These are phyloP conservation scores for Discoglossus pictus DNA, from an alignment of 2,797 vertebrate genomes.

Conservation along the genomic window DNA sequence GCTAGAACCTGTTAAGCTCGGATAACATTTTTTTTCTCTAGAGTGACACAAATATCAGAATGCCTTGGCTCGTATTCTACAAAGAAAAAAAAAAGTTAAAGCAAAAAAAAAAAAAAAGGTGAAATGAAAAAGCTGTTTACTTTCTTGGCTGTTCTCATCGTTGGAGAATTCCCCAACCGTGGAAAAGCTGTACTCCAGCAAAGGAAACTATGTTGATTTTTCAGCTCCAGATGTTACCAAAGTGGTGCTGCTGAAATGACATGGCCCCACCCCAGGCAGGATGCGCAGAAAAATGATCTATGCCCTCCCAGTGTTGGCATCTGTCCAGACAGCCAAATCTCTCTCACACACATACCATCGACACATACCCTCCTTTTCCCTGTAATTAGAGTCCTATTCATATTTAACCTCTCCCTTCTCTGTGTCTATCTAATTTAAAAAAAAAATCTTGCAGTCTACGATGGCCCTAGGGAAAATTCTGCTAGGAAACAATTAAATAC, in stretches of 20 bases:
- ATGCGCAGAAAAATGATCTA: constrained; percentile 24
- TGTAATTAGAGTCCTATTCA: neutral
- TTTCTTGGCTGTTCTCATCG: constrained; percentile 57
- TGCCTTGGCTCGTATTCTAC: constrained; percentile 49
- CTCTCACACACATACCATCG: constrained; percentile 13
- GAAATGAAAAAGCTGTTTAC: constrained; percentile 53
- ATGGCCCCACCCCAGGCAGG: constrained; percentile 34
- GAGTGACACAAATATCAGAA: constrained; percentile 52
- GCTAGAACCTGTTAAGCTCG: constrained; percentile 42
- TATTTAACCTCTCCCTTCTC: constrained; percentile 34
- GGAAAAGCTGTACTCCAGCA: constrained; percentile 51
- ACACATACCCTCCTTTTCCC: constrained; percentile 6
- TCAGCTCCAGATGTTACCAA: constrained; percentile 61
- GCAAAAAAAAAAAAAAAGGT: constrained; percentile 31
- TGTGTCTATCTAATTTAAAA: neutral
- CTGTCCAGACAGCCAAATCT: constrained; percentile 11
- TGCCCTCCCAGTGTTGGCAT: constrained; percentile 28
- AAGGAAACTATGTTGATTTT: constrained; percentile 57
- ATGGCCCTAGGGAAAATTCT: neutral
- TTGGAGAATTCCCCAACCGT: constrained; percentile 59
- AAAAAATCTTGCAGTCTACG: neutral
- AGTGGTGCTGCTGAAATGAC: constrained; percentile 43
- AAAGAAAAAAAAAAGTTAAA: constrained; percentile 37
- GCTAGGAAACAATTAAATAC: constrained; percentile 2
- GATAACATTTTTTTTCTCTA: constrained; percentile 41